A percentile compares a stretch with the other conserved stretches of the same genome.
phyloP scores from a whole-genome alignment of 2,113 vertebrate genomes.

The Panthera leo region DNA sequence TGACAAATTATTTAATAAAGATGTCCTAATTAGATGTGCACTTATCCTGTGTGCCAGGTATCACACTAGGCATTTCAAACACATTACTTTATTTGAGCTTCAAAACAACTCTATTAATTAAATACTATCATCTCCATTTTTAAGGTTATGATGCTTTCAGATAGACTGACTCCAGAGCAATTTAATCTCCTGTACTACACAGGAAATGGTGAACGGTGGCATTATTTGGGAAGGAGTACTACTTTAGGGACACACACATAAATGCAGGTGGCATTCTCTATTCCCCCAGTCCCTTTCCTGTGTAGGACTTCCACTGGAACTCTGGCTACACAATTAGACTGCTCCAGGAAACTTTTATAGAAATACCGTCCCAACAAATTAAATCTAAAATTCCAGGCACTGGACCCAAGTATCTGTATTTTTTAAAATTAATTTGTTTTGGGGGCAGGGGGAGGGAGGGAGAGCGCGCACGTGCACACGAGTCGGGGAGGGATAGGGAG shows the following conservation, averaged over 20 bases:
- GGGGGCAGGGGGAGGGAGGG: too few relatives aligned
- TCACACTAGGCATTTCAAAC: neutral
- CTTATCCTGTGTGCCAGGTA: neutral
- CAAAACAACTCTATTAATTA: neutral
- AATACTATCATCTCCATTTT: neutral
- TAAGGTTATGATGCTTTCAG: neutral
- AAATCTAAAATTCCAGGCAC: neutral
- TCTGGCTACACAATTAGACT: neutral
- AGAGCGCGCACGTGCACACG: fast-evolving
- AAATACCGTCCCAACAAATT: neutral
- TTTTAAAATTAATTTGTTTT: neutral
- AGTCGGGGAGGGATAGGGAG: too few relatives aligned
- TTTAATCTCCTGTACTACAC: neutral
- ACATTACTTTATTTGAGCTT: conserved; percentile 9
- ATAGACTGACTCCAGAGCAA: neutral
- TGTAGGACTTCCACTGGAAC: neutral
- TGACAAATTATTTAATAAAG: neutral
- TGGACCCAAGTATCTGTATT: neutral
- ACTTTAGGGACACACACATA: neutral
- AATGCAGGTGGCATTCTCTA: neutral
- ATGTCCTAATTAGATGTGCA: neutral
- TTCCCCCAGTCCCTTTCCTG: neutral
- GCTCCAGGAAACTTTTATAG: neutral
- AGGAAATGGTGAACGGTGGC: neutral
- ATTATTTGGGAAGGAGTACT: neutral